Conservation (phyloP, 2,797 vertebrate genomes). For the Oryzias sinensis region DNA sequence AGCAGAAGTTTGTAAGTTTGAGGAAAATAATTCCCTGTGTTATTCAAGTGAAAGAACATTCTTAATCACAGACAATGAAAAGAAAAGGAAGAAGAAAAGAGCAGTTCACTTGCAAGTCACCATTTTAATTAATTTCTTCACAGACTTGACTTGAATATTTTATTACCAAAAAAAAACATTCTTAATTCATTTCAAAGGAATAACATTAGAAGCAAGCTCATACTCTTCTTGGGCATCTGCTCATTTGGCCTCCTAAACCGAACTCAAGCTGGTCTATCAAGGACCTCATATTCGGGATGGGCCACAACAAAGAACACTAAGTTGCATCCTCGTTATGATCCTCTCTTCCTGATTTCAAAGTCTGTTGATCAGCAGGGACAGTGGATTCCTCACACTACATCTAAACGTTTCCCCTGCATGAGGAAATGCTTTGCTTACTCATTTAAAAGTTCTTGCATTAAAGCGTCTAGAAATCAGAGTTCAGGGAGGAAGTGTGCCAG, state of each 20-base stretch:
- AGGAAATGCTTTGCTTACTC: conserved; percentile 34
- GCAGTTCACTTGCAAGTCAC: conserved; percentile 43
- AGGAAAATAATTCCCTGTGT: conserved; percentile 43
- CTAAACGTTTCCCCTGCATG: too few species aligned
- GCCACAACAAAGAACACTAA: conserved; percentile 32
- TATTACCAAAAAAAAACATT: conserved; percentile 65
- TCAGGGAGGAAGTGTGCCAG: conserved; percentile 2
- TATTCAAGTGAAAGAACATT: conserved; percentile 43
- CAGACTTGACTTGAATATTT: conserved; percentile 75
- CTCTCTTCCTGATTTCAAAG: conserved; percentile 35
- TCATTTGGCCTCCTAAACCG: conserved; percentile 49
- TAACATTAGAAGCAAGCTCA: conserved; percentile 49
- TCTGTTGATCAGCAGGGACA: conserved; percentile 41
- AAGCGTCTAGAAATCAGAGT: conserved; percentile 2
- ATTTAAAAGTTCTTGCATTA: conserved; percentile 40
- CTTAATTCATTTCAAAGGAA: conserved; percentile 77
- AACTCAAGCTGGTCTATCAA: conserved; percentile 28
- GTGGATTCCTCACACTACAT: conserved; percentile 1
- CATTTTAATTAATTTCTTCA: conserved; percentile 67
- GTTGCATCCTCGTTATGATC: conserved; percentile 27
- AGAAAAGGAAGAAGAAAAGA: conserved; percentile 43
- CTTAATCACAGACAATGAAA: conserved; percentile 61
- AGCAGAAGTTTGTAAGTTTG: conserved; percentile 38
- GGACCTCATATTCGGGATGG: conserved; percentile 30
- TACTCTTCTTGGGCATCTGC: conserved; percentile 47